Evolutionary conservation across 2,797 vertebrate species (phyloP).

Genomic region (Loriculus beryllinus): DNA sequence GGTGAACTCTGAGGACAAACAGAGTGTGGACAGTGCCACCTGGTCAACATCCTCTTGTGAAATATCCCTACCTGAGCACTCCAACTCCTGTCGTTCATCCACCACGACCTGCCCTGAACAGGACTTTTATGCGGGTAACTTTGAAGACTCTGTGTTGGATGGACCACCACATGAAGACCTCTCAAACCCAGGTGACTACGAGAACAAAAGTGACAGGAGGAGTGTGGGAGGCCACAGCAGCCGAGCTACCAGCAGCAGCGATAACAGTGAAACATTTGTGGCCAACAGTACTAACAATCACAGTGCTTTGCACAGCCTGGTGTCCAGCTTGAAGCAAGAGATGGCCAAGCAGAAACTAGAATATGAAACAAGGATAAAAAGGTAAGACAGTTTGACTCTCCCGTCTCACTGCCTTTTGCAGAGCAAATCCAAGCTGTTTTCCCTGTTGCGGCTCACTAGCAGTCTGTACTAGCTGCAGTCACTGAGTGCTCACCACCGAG

Average conservation of each 20-base stretch:
- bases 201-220: slow-evolving; percentile 77
- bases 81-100: slow-evolving; percentile 93
- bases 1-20: slow-evolving; percentile 91
- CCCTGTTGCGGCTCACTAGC: rapidly evolving
- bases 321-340: slow-evolving; percentile 95
- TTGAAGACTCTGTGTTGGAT: slow-evolving; percentile 86
- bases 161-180: slow-evolving; percentile 76
- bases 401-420: background rate
- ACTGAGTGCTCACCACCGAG: background rate
- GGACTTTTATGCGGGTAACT: slow-evolving; percentile 87
- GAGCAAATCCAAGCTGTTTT: background rate
- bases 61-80: slow-evolving; percentile 95
- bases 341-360: slow-evolving; percentile 95
- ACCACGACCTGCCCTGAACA: slow-evolving; percentile 96
- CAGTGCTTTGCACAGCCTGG: slow-evolving; percentile 93
- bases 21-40: slow-evolving; percentile 96
- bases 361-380: slow-evolving; percentile 93
- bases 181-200: slow-evolving; percentile 71
- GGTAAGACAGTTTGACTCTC: slow-evolving; percentile 67
- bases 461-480: background rate
- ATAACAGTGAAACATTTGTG: slow-evolving; percentile 85
- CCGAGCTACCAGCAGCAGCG: slow-evolving; percentile 87
- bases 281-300: slow-evolving; percentile 82
- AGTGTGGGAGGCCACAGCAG: slow-evolving; percentile 81
- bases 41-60: slow-evolving; percentile 98